These are phyloP conservation scores for Miichthys miiuy DNA, from an alignment of 2,797 vertebrate species.

Conservation along the genomic window DNA sequence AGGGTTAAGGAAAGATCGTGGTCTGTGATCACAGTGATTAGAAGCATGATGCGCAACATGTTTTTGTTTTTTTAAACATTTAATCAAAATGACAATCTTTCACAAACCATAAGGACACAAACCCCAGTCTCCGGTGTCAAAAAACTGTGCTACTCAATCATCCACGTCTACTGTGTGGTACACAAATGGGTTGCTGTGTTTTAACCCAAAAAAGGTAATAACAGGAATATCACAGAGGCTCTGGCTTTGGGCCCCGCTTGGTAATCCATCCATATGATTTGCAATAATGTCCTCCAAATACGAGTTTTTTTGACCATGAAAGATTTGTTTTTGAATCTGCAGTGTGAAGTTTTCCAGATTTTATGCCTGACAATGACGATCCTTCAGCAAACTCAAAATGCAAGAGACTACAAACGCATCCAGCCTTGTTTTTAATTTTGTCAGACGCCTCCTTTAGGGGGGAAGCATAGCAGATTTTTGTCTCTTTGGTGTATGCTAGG, in stretches of 20 bases:
- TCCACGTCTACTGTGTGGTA: no score
- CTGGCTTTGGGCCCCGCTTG: not conserved
- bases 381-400: not conserved
- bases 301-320: conserved; percentile 9
- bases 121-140: not conserved
- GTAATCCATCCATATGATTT: conserved; percentile 3
- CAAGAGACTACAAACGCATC: conserved; percentile 6
- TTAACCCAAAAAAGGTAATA: no score
- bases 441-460: not conserved
- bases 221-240: not conserved
- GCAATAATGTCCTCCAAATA: conserved; percentile 5
- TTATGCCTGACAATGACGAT: not conserved
- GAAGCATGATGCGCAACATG: no score
- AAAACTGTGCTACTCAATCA: not conserved
- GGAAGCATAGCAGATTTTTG: not conserved
- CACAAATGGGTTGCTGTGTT: not conserved
- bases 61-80: not conserved
- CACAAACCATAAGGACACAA: no score
- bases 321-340: not conserved
- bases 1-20: not conserved
- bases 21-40: not conserved
- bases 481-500: not conserved
- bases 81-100: not conserved
- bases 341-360: not conserved
- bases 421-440: not conserved